A percentile compares a stretch with the other conserved stretches of the same genome.
These are phyloP conservation scores for Chrysomallon squamiferum DNA, from an alignment of 1,140 invertebrate species.

Conservation along the genomic window DNA sequence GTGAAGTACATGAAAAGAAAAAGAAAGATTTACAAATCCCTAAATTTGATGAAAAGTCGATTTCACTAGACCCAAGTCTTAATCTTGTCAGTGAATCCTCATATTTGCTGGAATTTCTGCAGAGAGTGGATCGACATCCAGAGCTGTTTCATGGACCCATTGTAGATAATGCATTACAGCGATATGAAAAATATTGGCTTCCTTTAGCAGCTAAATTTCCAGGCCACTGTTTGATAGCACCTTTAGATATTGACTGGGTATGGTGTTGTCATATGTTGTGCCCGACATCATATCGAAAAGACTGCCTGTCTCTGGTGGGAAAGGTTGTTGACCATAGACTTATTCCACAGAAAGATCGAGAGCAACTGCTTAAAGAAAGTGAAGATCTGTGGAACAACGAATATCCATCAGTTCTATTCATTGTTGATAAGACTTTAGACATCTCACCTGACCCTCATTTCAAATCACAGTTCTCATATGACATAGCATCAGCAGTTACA, in stretches of 20 bases:
- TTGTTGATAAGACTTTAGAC: neutral
- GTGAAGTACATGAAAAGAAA: too few species aligned
- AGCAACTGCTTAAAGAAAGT: conserved; percentile 1
- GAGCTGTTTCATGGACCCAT: conserved; percentile 14
- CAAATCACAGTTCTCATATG: conserved; percentile 49
- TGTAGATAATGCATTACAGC: conserved; percentile 54
- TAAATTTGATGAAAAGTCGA: too few species aligned
- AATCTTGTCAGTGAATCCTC: too few species aligned
- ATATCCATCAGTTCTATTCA: conserved; percentile 1
- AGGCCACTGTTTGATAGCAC: conserved; percentile 54
- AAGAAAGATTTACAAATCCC: too few species aligned
- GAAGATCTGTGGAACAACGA: conserved; percentile 5
- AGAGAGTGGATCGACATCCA: too few species aligned
- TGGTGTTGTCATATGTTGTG: conserved; percentile 66
- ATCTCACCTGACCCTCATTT: neutral
- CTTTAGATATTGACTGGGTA: conserved; percentile 66
- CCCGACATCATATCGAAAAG: conserved; percentile 62
- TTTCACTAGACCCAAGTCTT: too few species aligned
- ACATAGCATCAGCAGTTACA: conserved; percentile 59
- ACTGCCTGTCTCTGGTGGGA: conserved; percentile 59
- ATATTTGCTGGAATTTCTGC: too few species aligned
- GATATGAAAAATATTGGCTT: conserved; percentile 66
- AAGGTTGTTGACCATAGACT: conserved; percentile 61
- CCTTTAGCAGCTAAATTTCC: conserved; percentile 58
- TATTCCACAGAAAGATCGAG: conserved; percentile 23